phyloP scores from a whole-genome alignment of 2,113 vertebrate species.

The Silurus meridionalis region DNA sequence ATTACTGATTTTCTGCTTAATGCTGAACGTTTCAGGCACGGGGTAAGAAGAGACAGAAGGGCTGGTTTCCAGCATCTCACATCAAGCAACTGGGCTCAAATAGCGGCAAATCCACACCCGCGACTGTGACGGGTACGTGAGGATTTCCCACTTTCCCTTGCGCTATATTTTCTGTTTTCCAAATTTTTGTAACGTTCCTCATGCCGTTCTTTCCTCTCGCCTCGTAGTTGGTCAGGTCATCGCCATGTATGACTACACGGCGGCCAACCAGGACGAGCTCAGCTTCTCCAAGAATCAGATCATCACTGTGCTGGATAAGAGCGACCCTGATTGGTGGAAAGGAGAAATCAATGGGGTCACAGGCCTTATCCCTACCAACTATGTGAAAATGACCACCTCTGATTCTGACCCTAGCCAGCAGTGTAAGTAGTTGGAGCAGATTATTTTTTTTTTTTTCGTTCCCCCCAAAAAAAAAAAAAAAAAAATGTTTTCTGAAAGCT shows the following conservation, averaged over 20 bases:
- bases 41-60: slow-evolving; percentile 94
- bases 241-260: slow-evolving; percentile 90
- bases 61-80: slow-evolving; percentile 91
- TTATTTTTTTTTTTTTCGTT: neutral
- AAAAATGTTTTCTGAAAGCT: neutral
- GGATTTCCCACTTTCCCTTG: neutral
- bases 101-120: slow-evolving; percentile 84
- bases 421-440: slow-evolving; percentile 79
- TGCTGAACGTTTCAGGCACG: slow-evolving; percentile 77
- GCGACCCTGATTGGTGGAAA: slow-evolving; percentile 93
- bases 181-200: neutral
- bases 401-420: slow-evolving; percentile 92
- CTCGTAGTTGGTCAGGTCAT: slow-evolving; percentile 88
- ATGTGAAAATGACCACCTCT: slow-evolving; percentile 86
- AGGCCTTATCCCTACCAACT: slow-evolving; percentile 94
- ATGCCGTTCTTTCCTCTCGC: neutral
- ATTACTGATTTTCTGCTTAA: slow-evolving; percentile 27
- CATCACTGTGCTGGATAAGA: slow-evolving; percentile 88
- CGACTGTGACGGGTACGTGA: slow-evolving; percentile 78
- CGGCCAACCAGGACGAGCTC: slow-evolving; percentile 89
- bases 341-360: slow-evolving; percentile 84
- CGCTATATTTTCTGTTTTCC: neutral
- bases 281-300: slow-evolving; percentile 91
- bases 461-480: too few species aligned
- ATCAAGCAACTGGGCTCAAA: slow-evolving; percentile 88